phyloP scores from a whole-genome alignment of 1,140 invertebrate species.

The Neodiprion fabricii region DNA sequence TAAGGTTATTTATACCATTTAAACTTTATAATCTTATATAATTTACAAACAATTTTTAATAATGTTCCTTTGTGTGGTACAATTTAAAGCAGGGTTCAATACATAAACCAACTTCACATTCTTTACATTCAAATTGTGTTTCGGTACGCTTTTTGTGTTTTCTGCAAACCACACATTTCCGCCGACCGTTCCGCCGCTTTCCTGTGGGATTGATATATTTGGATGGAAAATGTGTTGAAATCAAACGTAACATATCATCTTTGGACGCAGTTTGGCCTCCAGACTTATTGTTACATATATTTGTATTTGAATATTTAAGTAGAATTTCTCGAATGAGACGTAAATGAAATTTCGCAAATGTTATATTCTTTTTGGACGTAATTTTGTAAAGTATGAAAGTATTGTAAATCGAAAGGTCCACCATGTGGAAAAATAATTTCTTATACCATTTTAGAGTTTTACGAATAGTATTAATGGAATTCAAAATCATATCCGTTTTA shows the following conservation, averaged over 20 bases:
- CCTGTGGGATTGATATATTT: conserved; percentile 20
- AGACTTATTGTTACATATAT: too few species aligned
- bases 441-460: conserved; percentile 25
- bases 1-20: neutral
- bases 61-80: conserved; percentile 26
- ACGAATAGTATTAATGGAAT: conserved; percentile 18
- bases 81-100: conserved; percentile 26
- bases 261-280: too few species aligned
- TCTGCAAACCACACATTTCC: conserved; percentile 25
- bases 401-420: conserved; percentile 24
- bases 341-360: too few species aligned
- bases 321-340: conserved; percentile 22
- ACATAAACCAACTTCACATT: conserved; percentile 22
- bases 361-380: too few species aligned
- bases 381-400: neutral
- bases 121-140: conserved; percentile 25
- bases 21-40: neutral
- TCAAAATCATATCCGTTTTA: conserved; percentile 26
- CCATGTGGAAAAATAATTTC: conserved; percentile 27
- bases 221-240: conserved; percentile 23
- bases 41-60: conserved; percentile 17
- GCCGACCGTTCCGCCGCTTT: conserved; percentile 14
- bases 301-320: conserved; percentile 16
- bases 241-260: conserved; percentile 22
- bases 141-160: conserved; percentile 25